A percentile compares a stretch with the other conserved stretches of the same genome.
These are phyloP conservation scores for Phaethon lepturus DNA, from an alignment of 2,113 vertebrate species.

Conservation along the genomic window DNA sequence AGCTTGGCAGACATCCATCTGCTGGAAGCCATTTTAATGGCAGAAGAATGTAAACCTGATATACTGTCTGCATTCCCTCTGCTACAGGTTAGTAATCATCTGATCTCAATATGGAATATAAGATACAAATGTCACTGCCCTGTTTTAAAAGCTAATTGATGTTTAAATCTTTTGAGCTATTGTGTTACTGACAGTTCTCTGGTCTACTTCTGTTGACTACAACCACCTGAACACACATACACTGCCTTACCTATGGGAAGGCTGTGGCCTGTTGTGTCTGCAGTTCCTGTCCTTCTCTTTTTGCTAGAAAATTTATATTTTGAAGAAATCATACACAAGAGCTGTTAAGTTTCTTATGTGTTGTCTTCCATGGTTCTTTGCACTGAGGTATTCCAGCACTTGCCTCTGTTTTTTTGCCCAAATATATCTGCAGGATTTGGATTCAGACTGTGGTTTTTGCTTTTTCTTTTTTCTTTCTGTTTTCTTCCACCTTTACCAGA, in stretches of 20 bases:
- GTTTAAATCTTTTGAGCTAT: not conserved
- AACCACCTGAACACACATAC: not conserved
- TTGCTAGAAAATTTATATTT: not conserved
- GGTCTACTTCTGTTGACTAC: not conserved
- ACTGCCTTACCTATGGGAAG: not conserved
- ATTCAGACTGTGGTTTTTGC: not conserved
- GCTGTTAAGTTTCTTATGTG: not conserved
- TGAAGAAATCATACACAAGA: not conserved
- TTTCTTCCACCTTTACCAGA: not conserved
- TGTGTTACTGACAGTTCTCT: not conserved
- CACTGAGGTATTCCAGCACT: not conserved
- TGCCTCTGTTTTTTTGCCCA: not conserved
- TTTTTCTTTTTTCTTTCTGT: not conserved
- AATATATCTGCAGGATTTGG: not conserved
- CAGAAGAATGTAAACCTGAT: slow-evolving; percentile 80
- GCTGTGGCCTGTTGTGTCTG: not conserved
- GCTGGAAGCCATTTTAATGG: slow-evolving; percentile 85
- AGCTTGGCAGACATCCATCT: slow-evolving; percentile 88
- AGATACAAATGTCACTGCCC: not conserved
- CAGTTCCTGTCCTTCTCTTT: not conserved
- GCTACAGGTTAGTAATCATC: slow-evolving; percentile 58
- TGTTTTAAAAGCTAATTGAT: not conserved
- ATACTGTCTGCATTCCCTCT: slow-evolving; percentile 79
- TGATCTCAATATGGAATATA: not conserved
- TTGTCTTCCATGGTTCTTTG: not conserved